Evolutionary conservation across 2,888 invertebrate species (phyloP).

Genomic region (Euplagia quadripunctaria): DNA sequence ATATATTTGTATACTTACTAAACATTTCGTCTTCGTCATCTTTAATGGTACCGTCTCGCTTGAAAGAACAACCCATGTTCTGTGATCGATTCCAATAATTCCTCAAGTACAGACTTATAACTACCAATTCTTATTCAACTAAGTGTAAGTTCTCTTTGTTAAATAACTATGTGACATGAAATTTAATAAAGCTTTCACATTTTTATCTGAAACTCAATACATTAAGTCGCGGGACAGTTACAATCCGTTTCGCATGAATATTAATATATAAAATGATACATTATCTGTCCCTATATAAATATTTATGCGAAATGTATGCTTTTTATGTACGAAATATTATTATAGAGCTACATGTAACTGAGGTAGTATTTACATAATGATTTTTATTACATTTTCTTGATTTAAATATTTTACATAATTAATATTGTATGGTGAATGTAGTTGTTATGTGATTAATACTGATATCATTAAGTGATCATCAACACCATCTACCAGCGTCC

Average conservation of each 20-base stretch:
- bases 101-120: background rate
- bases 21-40: no score
- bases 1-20: no score
- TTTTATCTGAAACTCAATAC: constrained; percentile 55
- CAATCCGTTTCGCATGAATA: constrained; percentile 64
- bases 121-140: background rate
- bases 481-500: no score
- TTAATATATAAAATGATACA: constrained; percentile 72
- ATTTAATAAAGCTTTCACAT: constrained; percentile 42
- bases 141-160: background rate
- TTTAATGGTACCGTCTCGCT: no score
- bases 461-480: no score
- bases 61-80: no score
- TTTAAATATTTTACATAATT: no score
- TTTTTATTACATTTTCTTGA: background rate
- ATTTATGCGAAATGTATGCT: constrained; percentile 40
- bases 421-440: no score
- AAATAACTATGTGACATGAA: constrained; percentile 14
- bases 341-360: background rate
- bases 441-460: no score
- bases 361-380: background rate
- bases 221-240: constrained; percentile 60
- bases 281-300: constrained; percentile 59
- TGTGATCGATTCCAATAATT: no score
- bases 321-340: constrained; percentile 29